A percentile compares a stretch with the other conserved stretches of the same genome.
phyloP scores from a whole-genome alignment of 1,140 invertebrate genomes.

The Aphidius ervi region DNA sequence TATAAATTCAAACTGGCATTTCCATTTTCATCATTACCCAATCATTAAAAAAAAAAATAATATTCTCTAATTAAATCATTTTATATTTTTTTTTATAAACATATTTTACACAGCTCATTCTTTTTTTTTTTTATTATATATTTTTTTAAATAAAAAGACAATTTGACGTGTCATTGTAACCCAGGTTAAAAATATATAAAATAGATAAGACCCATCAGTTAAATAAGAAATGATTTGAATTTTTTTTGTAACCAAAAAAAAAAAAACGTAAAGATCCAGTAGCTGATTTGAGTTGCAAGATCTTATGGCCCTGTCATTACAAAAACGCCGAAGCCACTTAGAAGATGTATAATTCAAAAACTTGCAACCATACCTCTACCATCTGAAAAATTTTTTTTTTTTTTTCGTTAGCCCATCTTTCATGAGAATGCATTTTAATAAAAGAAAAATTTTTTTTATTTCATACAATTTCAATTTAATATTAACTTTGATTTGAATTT shows the following conservation, averaged over 20 bases:
- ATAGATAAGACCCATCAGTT: neutral
- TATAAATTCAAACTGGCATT: too few relatives aligned
- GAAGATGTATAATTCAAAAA: slow-evolving; percentile 10
- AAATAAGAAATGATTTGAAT: slow-evolving; percentile 7
- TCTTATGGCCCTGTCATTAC: slow-evolving; percentile 19
- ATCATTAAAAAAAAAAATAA: too few relatives aligned
- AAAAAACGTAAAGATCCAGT: slow-evolving; percentile 15
- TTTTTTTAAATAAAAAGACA: slow-evolving; percentile 1
- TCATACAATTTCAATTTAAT: too few relatives aligned
- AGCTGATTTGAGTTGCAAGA: slow-evolving; percentile 19
- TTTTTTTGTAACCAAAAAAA: neutral
- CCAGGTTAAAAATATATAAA: slow-evolving; percentile 8
- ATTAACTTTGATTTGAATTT: too few relatives aligned
- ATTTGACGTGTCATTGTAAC: slow-evolving; percentile 7
- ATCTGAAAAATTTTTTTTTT: neutral
- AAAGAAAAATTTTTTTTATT: neutral
- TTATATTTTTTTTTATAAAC: too few relatives aligned
- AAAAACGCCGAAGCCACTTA: slow-evolving; percentile 23
- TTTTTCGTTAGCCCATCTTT: too few relatives aligned
- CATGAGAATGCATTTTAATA: too few relatives aligned
- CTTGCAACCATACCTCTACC: slow-evolving; percentile 9
- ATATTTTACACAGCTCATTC: neutral
- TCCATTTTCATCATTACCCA: too few relatives aligned
- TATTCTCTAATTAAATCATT: too few relatives aligned
- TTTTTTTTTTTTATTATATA: neutral